Conservation (phyloP, 2,888 invertebrate species). For the Caenorhabditis zanzibari region DNA sequence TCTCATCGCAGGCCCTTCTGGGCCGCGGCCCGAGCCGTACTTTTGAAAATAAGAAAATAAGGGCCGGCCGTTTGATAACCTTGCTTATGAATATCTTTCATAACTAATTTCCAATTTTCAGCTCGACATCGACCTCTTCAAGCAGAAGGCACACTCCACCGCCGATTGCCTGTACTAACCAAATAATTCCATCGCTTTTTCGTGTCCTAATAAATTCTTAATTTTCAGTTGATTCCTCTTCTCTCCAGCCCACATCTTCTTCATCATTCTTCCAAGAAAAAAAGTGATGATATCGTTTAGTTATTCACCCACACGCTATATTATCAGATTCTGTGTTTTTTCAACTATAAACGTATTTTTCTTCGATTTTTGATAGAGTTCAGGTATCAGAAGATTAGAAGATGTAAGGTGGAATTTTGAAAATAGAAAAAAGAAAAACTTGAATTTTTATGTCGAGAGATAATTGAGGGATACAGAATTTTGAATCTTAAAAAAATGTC, state of each 20-base stretch:
- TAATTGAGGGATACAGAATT: not conserved
- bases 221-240: slow-evolving; percentile 27
- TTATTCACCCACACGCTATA: slow-evolving; percentile 10
- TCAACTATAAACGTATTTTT: not conserved
- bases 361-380: not conserved
- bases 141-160: slow-evolving; percentile 3
- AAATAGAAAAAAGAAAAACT: not conserved
- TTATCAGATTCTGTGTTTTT: not conserved
- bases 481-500: not conserved
- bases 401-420: too few species aligned
- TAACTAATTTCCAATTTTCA: slow-evolving; percentile 6
- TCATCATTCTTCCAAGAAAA: slow-evolving; percentile 1
- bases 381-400: not conserved
- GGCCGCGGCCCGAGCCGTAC: too few species aligned
- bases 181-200: not conserved
- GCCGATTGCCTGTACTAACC: slow-evolving; percentile 52
- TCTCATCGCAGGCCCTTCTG: too few species aligned
- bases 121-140: slow-evolving; percentile 40
- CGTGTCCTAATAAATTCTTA: slow-evolving; percentile 29
- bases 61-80: too few species aligned
- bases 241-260: not conserved
- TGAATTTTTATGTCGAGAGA: not conserved
- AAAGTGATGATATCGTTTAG: slow-evolving; percentile 22
- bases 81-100: not conserved
- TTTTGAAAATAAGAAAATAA: too few species aligned